These are phyloP conservation scores for Zygogramma bicolorata DNA, from an alignment of 2,888 invertebrate genomes.

Conservation along the genomic window DNA sequence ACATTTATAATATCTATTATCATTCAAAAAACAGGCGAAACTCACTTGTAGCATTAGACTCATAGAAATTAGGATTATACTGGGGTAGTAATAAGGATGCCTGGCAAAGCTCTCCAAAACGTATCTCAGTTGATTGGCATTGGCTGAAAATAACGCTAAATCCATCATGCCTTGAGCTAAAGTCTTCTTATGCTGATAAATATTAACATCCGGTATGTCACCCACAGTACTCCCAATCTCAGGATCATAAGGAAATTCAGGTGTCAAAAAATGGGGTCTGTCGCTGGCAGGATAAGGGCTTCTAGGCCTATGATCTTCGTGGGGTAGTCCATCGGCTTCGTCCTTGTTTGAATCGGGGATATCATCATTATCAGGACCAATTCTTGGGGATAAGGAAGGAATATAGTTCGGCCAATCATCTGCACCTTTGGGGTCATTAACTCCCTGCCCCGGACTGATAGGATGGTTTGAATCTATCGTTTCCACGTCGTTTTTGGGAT, in stretches of 20 bases:
- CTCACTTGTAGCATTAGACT: conserved; percentile 85
- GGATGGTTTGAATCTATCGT: conserved; percentile 17
- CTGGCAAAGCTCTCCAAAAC: conserved; percentile 77
- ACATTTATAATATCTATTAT: neutral
- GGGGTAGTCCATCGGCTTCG: neutral
- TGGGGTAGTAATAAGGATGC: conserved; percentile 84
- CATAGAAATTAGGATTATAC: conserved; percentile 78
- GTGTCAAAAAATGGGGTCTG: conserved; percentile 37
- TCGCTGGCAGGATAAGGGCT: neutral
- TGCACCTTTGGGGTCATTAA: conserved; percentile 38
- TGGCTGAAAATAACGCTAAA: conserved; percentile 87
- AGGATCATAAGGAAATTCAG: conserved; percentile 52
- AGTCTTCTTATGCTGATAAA: conserved; percentile 91
- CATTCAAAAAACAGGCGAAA: conserved; percentile 26
- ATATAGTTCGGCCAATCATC: conserved; percentile 43
- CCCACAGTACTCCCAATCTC: conserved; percentile 53
- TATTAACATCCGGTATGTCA: conserved; percentile 79
- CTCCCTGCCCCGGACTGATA: conserved; percentile 36
- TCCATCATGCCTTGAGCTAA: conserved; percentile 95
- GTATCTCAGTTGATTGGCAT: conserved; percentile 90
- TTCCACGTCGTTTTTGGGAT: conserved; percentile 41
- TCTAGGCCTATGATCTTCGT: neutral
- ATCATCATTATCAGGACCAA: conserved; percentile 46
- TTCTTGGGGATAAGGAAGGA: conserved; percentile 64
- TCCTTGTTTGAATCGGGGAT: conserved; percentile 11